A percentile compares a stretch with the other conserved stretches of the same genome.
These are phyloP conservation scores for Euura lappo DNA, from an alignment of 1,140 invertebrate genomes.

Conservation along the genomic window DNA sequence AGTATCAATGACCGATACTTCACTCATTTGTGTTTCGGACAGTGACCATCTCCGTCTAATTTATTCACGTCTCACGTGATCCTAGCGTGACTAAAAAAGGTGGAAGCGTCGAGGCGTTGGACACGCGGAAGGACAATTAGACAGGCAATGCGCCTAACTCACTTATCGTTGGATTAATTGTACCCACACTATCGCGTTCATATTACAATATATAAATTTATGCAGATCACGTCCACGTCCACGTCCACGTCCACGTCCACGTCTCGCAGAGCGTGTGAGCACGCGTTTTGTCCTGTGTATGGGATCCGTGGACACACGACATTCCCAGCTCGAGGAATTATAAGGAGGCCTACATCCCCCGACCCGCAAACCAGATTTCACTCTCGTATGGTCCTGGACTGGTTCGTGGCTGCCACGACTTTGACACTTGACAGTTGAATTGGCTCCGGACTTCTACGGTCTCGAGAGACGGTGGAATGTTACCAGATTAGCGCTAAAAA, in stretches of 20 bases:
- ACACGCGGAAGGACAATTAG: background rate
- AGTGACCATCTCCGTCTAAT: too few species aligned
- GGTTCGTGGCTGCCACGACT: background rate
- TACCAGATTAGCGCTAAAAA: constrained; percentile 1
- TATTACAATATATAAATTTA: constrained; percentile 6
- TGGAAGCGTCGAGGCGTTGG: too few species aligned
- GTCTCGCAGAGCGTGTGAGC: background rate
- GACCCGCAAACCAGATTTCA: background rate
- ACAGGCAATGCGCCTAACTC: background rate
- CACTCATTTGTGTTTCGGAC: too few species aligned
- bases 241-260: background rate
- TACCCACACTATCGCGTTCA: background rate
- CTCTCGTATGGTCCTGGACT: background rate
- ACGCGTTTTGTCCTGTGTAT: background rate
- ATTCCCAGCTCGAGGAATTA: background rate
- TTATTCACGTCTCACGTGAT: too few species aligned
- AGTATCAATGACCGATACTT: too few species aligned
- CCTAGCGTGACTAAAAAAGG: too few species aligned
- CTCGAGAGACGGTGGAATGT: background rate
- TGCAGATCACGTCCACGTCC: background rate
- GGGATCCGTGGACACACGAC: background rate
- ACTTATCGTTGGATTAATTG: constrained; percentile 1
- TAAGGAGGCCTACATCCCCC: background rate
- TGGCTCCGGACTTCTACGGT: background rate
- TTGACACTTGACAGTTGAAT: constrained; percentile 7